phyloP scores from a whole-genome alignment of 2,888 invertebrate species.

The Drosophila glabriapex region DNA sequence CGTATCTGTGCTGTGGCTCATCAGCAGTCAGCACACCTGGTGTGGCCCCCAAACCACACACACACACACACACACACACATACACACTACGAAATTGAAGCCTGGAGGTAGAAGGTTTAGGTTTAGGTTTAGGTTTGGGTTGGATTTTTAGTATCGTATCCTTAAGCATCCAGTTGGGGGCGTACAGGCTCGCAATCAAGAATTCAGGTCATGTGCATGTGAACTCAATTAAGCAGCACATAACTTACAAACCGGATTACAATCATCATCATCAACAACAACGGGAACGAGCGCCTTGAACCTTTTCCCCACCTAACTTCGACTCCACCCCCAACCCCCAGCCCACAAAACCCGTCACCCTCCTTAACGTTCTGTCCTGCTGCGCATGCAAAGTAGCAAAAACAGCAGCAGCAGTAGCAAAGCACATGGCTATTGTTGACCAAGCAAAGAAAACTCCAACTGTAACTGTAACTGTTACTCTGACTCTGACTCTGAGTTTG shows the following conservation, averaged over 20 bases:
- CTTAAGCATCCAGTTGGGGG: conserved; percentile 28
- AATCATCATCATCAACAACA: conserved; percentile 81
- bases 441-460: conserved; percentile 14
- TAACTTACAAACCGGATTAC: conserved; percentile 84
- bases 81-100: conserved; percentile 28
- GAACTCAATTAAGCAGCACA: conserved; percentile 84
- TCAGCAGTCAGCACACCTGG: conserved; percentile 77
- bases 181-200: conserved; percentile 62
- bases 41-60: conserved; percentile 23
- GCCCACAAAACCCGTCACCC: too few relatives aligned
- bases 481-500: background rate
- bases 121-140: conserved; percentile 38
- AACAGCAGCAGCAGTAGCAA: background rate
- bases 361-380: conserved; percentile 13
- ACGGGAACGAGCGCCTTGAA: conserved; percentile 47
- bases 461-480: conserved; percentile 6
- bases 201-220: conserved; percentile 84
- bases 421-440: conserved; percentile 36
- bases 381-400: conserved; percentile 74
- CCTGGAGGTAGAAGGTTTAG: conserved; percentile 15
- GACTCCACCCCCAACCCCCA: background rate
- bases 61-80: conserved; percentile 23
- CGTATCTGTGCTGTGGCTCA: conserved; percentile 48
- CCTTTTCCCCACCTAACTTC: conserved; percentile 44
- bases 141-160: conserved; percentile 50